Evolutionary conservation across 2,888 invertebrate species (phyloP).

Genomic region (Acronicta aceris): DNA sequence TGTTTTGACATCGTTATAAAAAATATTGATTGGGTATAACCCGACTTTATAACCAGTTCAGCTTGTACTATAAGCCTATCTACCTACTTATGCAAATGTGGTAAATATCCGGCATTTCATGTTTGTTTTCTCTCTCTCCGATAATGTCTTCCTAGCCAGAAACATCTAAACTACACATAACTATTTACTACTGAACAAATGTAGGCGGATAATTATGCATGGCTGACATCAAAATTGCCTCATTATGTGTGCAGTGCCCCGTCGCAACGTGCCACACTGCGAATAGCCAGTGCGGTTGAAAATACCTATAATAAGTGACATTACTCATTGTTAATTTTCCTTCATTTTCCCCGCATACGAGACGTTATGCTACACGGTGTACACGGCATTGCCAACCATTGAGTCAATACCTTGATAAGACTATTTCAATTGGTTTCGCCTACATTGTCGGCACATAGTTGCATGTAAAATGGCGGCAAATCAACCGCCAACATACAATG

Average conservation of each 20-base stretch:
- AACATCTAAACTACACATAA: neutral
- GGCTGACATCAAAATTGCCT: conserved; percentile 21
- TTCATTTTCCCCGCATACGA: conserved; percentile 36
- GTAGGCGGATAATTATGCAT: conserved; percentile 20
- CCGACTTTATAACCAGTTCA: too few species aligned
- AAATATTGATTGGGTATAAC: too few species aligned
- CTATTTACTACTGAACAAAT: conserved; percentile 6
- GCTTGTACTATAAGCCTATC: too few species aligned
- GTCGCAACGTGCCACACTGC: conserved; percentile 6
- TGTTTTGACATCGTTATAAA: too few species aligned
- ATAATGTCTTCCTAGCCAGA: neutral
- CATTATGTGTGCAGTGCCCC: conserved; percentile 34
- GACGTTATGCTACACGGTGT: neutral
- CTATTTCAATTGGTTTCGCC: conserved; percentile 28
- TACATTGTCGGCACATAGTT: conserved; percentile 4
- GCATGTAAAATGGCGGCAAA: conserved; percentile 19
- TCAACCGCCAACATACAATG: conserved; percentile 9
- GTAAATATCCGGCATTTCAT: too few species aligned
- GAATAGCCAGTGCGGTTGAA: conserved; percentile 26
- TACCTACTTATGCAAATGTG: too few species aligned
- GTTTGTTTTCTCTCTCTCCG: neutral
- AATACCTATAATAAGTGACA: conserved; percentile 28
- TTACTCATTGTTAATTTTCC: conserved; percentile 50
- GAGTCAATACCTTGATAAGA: conserved; percentile 27
- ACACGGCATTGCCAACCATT: conserved; percentile 11